phyloP scores from a whole-genome alignment of 2,797 vertebrate genomes.

The Sebastes umbrosus region DNA sequence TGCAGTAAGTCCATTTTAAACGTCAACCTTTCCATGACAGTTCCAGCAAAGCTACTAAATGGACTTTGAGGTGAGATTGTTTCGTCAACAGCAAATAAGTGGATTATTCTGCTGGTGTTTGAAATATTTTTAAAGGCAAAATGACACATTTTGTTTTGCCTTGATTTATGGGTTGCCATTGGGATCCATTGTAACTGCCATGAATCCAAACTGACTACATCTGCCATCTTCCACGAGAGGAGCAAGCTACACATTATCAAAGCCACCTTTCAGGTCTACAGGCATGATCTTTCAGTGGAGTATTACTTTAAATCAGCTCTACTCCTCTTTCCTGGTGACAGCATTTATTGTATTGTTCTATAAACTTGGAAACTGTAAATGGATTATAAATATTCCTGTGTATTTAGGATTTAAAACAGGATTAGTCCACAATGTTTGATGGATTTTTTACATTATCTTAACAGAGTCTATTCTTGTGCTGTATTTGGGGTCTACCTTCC shows the following conservation, averaged over 20 bases:
- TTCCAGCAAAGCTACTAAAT: neutral
- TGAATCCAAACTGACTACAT: slow-evolving; percentile 15
- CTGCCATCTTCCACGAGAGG: neutral
- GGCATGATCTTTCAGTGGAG: neutral
- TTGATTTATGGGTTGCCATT: neutral
- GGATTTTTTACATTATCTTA: neutral
- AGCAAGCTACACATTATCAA: neutral
- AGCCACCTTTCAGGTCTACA: neutral
- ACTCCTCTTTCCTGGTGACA: slow-evolving; percentile 12
- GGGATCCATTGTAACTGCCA: slow-evolving; percentile 14
- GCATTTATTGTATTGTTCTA: neutral
- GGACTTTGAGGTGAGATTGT: neutral
- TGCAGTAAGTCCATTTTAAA: neutral
- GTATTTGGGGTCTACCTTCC: neutral
- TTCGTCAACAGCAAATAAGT: neutral
- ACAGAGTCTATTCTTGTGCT: neutral
- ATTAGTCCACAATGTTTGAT: slow-evolving; percentile 12
- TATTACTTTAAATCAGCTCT: slow-evolving; percentile 15
- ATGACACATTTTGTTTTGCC: neutral
- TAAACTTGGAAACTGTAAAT: neutral
- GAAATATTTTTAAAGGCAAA: neutral
- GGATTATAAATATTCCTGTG: slow-evolving; percentile 10
- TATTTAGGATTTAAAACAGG: neutral
- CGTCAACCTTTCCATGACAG: neutral
- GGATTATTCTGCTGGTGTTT: neutral